Percentiles rank a stretch among this genome's conserved stretches.
Conservation (phyloP, 2,113 vertebrate genomes). For the Eolophus roseicapilla region DNA sequence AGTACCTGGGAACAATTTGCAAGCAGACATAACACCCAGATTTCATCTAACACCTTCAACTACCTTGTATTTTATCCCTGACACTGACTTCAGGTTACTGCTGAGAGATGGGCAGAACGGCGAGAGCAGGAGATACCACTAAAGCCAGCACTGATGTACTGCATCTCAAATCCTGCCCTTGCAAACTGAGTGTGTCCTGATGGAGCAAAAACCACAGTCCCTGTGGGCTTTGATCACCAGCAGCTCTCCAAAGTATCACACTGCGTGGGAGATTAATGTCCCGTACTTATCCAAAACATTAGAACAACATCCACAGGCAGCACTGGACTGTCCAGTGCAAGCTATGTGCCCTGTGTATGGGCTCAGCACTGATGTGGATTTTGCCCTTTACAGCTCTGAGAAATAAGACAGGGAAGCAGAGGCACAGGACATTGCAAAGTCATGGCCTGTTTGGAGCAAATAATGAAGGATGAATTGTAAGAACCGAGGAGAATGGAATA, state of each 20-base stretch:
- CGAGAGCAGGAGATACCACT: background rate
- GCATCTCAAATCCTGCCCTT: background rate
- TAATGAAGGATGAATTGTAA: background rate
- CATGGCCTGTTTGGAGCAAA: background rate
- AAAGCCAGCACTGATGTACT: background rate
- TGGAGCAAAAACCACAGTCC: background rate
- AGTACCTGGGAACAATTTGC: background rate
- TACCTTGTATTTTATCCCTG: background rate
- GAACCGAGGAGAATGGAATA: background rate
- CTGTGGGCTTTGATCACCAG: background rate
- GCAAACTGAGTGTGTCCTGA: background rate
- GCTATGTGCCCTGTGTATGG: background rate
- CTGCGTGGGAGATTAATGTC: background rate
- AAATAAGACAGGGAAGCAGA: background rate
- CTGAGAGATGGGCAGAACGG: background rate
- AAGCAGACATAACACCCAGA: background rate
- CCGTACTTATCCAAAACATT: background rate
- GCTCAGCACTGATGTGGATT: background rate
- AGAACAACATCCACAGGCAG: background rate
- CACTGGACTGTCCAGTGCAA: background rate
- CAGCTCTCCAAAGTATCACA: background rate
- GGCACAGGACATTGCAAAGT: background rate
- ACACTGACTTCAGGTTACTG: background rate
- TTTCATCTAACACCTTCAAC: background rate
- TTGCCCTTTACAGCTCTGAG: background rate